Conservation (phyloP, 1,140 invertebrate species). For the Drosophila carrolli region DNA sequence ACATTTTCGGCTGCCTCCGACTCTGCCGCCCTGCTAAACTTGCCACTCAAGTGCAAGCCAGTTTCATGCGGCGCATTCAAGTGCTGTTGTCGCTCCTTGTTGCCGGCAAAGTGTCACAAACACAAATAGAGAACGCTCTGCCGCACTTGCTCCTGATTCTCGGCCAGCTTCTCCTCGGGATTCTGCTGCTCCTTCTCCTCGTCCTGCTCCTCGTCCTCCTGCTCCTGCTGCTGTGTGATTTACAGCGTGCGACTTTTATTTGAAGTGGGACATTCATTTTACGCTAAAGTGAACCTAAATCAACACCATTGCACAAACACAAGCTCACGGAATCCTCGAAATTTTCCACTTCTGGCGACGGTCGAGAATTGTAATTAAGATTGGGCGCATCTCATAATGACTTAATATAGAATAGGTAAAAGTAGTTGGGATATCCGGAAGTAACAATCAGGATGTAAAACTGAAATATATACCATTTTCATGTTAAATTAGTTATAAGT, state of each 20-base stretch:
- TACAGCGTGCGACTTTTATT: constrained; percentile 82
- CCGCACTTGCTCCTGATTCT: constrained; percentile 35
- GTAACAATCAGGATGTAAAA: too few relatives aligned
- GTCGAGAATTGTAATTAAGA: constrained; percentile 24
- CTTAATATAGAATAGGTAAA: not conserved
- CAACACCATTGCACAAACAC: constrained; percentile 63
- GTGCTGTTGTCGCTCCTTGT: constrained; percentile 65
- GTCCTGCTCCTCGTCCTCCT: not conserved
- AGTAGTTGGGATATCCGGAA: not conserved
- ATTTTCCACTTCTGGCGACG: constrained; percentile 16
- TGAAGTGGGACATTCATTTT: constrained; percentile 83
- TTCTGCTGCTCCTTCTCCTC: not conserved
- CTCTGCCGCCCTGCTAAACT: constrained; percentile 29
- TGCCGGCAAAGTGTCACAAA: constrained; percentile 71
- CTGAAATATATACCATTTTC: too few relatives aligned
- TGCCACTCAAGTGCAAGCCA: constrained; percentile 76
- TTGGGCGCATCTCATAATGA: not conserved
- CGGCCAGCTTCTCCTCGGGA: not conserved
- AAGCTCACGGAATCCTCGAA: constrained; percentile 4
- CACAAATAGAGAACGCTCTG: constrained; percentile 66
- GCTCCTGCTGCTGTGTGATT: constrained; percentile 67
- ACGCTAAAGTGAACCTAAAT: constrained; percentile 83
- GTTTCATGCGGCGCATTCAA: constrained; percentile 77
- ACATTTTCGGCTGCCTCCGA: constrained; percentile 58
- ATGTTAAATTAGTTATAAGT: too few relatives aligned